Evolutionary conservation across 2,888 invertebrate species (phyloP).

Genomic region (Andricus curvator): DNA sequence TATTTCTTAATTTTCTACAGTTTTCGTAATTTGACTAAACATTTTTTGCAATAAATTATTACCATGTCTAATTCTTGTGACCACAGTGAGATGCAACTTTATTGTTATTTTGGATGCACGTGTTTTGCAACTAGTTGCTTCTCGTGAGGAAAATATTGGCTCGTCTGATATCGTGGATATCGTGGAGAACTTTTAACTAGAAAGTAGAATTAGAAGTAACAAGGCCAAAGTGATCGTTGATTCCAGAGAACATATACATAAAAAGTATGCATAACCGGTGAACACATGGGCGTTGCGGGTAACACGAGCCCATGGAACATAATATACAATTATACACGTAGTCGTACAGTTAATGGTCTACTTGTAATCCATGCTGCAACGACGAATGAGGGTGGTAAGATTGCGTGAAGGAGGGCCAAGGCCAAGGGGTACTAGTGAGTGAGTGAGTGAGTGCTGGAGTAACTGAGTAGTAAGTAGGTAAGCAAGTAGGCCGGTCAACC

Average conservation of each 20-base stretch:
- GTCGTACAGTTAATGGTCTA: conserved; percentile 64
- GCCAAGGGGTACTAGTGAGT: conserved; percentile 67
- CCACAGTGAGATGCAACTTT: no score
- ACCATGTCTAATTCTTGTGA: no score
- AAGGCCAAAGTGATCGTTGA: neutral
- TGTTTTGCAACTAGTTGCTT: conserved; percentile 7
- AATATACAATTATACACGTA: conserved; percentile 41
- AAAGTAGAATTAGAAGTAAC: neutral
- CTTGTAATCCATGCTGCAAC: conserved; percentile 64
- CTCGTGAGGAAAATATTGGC: neutral
- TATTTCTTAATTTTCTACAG: no score
- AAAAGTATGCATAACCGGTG: neutral
- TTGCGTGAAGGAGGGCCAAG: conserved; percentile 77
- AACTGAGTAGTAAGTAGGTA: conserved; percentile 57
- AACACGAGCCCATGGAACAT: conserved; percentile 53
- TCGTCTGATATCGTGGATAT: neutral
- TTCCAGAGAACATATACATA: neutral
- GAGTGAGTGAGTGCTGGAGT: conserved; percentile 5
- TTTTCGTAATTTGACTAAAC: no score
- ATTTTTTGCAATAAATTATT: no score
- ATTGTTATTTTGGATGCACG: neutral
- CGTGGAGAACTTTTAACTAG: neutral
- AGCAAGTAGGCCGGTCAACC: conserved; percentile 70
- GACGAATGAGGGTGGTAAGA: conserved; percentile 60
- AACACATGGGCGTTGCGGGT: conserved; percentile 40